Evolutionary conservation across 37 sponge, comb jelly and placozoan genomes (phyloP).

Genomic region (Aphrocallistes beatrix): DNA sequence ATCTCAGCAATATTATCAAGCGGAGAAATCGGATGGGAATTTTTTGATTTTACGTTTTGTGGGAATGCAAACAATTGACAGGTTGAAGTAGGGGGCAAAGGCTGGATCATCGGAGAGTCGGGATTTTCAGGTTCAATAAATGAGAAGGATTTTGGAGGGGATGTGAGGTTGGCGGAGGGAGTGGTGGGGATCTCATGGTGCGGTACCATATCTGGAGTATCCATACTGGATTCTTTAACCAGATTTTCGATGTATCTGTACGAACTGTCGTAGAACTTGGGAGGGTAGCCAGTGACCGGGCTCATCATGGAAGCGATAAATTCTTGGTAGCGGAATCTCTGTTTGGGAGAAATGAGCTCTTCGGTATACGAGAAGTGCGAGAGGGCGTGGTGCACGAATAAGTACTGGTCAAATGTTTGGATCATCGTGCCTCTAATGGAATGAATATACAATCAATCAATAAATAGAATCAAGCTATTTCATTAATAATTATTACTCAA

Average conservation of each 20-base stretch:
- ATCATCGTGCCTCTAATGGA: constrained; percentile 4
- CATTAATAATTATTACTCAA: neutral
- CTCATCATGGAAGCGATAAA: constrained; percentile 3
- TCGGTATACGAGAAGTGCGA: neutral
- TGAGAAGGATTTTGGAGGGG: neutral
- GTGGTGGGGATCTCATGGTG: neutral
- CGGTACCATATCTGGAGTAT: neutral
- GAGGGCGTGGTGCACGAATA: neutral
- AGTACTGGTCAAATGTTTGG: neutral
- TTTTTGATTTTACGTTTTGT: neutral
- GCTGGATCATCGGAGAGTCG: neutral
- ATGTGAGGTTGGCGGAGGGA: neutral
- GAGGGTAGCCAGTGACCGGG: neutral
- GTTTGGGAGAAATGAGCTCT: neutral
- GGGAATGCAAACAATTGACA: neutral
- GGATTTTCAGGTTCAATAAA: neutral
- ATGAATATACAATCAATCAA: neutral
- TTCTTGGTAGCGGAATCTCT: neutral
- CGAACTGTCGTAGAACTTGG: constrained; percentile 12
- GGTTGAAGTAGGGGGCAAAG: neutral
- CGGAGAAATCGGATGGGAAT: neutral
- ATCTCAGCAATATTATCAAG: neutral
- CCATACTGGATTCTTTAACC: neutral
- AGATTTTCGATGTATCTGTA: neutral
- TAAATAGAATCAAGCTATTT: neutral